Base-by-base conservation (phyloP, 2,113 vertebrate genomes). In the Tylochromis polylepis region DNA sequence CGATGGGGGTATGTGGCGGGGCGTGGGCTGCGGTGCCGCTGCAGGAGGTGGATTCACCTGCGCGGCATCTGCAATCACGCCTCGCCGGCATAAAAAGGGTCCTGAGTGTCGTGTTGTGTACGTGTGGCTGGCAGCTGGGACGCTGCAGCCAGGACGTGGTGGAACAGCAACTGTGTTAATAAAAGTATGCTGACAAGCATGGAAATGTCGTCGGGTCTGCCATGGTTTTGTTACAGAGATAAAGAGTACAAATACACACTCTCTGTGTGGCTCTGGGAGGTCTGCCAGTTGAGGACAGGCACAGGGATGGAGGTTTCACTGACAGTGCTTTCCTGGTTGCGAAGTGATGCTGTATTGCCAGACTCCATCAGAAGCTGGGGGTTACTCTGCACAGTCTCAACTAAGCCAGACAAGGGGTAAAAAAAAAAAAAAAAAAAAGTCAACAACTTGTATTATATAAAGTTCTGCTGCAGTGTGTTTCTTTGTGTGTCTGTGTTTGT, bases 351-450 rank as follows among this genome's bases (percentile, higher is more conserved):
- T 84, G 95, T 94, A 87, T 92, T 95, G n/a, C 95, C 95, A 49
- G 97, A 95, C 95, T 99, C 98, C 96, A 97, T 95, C 94, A 99
- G 96, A 91, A 99, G 97, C 94, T 97, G 97, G 34, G 98, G 98
- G 93, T 97, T 98, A 96, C 96, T 98, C 97, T 99, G 98, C 95
- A 99, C 95, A 67, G 97, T 98, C 95, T 99, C 98, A 70, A 98
- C 98, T 98, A 82, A 24, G 29, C 4, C 41, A 79, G 12, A 46
- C 2, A 91, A 94, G 79, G 94, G 87, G 94, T 85, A 93, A 93
- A 89, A 95, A 88, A 95, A 85, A 46, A 27, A 10, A 93, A 93
- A 89, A 95, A 88, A 95, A 85, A 46, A 27, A 10, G 7, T 53
- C 16, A 49, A 8, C 4, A 12, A 18, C 24, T 12, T 77, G 22